Evolutionary conservation across 2,113 vertebrate species (phyloP).

Genomic region (Phasianus colchicus): DNA sequence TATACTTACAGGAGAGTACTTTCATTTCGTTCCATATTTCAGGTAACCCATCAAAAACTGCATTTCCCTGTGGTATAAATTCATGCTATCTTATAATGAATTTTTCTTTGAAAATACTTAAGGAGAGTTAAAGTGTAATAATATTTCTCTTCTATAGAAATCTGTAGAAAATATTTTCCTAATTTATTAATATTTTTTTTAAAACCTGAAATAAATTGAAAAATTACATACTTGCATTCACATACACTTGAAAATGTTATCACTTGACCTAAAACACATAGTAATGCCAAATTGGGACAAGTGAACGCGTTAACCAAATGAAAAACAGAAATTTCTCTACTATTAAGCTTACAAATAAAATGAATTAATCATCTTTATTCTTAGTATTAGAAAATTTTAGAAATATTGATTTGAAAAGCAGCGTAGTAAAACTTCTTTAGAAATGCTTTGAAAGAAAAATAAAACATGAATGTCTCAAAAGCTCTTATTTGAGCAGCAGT

Average conservation of each 20-base stretch:
- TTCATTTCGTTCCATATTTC: background rate
- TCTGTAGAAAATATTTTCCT: background rate
- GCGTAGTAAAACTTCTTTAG: background rate
- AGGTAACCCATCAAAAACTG: background rate
- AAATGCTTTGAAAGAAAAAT: background rate
- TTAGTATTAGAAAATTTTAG: background rate
- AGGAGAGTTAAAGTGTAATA: background rate
- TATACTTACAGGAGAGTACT: background rate
- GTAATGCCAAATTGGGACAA: background rate
- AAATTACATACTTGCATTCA: background rate
- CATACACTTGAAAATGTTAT: background rate
- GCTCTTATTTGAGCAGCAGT: background rate
- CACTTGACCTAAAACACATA: background rate
- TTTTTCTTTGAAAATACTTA: background rate
- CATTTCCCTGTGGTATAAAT: background rate
- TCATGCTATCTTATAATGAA: background rate
- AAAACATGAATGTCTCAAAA: background rate
- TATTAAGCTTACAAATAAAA: background rate
- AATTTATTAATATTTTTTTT: background rate
- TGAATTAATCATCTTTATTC: background rate
- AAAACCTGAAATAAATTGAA: background rate
- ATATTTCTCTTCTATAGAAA: background rate
- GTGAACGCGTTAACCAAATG: background rate
- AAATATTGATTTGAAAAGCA: background rate
- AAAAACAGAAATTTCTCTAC: background rate